These are phyloP conservation scores for Lethrus apterus DNA, from an alignment of 1,140 invertebrate genomes.

Conservation along the genomic window DNA sequence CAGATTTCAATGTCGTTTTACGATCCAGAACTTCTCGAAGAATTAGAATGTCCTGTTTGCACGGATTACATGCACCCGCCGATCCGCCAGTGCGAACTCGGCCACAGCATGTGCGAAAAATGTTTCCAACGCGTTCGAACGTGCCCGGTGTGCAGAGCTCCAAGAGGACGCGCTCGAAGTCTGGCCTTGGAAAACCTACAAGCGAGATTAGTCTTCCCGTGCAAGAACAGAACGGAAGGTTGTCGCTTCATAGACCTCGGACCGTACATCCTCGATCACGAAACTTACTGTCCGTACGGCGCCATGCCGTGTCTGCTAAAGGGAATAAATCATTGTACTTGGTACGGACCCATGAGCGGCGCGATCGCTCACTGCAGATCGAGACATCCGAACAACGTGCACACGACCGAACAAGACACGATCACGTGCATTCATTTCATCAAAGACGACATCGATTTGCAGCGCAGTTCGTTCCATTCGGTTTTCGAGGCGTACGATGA, in stretches of 20 bases:
- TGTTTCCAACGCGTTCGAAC: constrained; percentile 59
- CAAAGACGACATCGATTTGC: neutral
- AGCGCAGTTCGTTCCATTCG: neutral
- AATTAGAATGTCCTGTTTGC: constrained; percentile 68
- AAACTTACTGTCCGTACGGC: constrained; percentile 18
- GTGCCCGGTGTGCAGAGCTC: constrained; percentile 68
- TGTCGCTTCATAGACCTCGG: constrained; percentile 12
- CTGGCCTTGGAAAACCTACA: constrained; percentile 55
- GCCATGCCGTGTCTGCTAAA: constrained; percentile 15
- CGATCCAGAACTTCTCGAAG: constrained; percentile 14
- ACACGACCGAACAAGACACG: constrained; percentile 10
- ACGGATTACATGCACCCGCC: constrained; percentile 69
- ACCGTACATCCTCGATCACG: constrained; percentile 15
- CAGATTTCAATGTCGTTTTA: no score
- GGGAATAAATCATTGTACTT: constrained; percentile 15
- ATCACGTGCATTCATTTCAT: constrained; percentile 14
- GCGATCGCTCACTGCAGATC: constrained; percentile 11
- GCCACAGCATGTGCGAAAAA: constrained; percentile 66
- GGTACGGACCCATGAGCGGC: constrained; percentile 13
- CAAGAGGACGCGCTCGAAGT: constrained; percentile 63
- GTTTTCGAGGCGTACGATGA: constrained; percentile 10
- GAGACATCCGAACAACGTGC: constrained; percentile 16
- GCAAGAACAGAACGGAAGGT: constrained; percentile 17
- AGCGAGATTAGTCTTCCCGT: constrained; percentile 19
- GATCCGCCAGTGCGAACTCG: constrained; percentile 64